Evolutionary conservation across 1,140 invertebrate genomes (phyloP).

Genomic region (Ruditapes philippinarum): DNA sequence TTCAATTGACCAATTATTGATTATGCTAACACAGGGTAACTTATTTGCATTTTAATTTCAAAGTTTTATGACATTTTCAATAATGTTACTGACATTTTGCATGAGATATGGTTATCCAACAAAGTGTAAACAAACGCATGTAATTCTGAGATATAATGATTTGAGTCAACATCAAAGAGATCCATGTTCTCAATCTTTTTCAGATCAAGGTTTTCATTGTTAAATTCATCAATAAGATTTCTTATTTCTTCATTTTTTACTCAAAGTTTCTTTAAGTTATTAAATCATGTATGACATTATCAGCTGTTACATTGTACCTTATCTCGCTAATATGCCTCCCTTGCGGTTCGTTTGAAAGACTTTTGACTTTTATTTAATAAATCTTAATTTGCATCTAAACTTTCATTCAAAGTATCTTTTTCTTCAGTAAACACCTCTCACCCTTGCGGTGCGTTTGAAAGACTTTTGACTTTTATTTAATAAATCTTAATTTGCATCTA

Average conservation of each 20-base stretch:
- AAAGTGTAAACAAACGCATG: neutral
- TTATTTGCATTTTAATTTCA: constrained; percentile 8
- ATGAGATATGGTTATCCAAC: constrained; percentile 18
- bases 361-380: too few species aligned
- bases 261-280: neutral
- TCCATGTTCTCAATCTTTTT: neutral
- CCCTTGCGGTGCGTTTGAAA: neutral
- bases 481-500: neutral
- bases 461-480: too few species aligned
- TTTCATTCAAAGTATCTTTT: constrained; percentile 1
- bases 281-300: too few species aligned
- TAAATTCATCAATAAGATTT: neutral
- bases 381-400: neutral
- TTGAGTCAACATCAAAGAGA: neutral
- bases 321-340: constrained; percentile 6
- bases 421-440: neutral
- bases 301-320: neutral
- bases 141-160: neutral
- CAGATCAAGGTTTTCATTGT: neutral
- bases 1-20: constrained; percentile 52
- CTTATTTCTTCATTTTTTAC: neutral
- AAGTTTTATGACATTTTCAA: neutral
- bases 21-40: neutral
- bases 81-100: constrained; percentile 11
- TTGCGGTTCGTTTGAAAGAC: neutral